Conservation (phyloP, 30 jellyfish, hydroid and myxozoan species). For the Sanderia malayensis region DNA sequence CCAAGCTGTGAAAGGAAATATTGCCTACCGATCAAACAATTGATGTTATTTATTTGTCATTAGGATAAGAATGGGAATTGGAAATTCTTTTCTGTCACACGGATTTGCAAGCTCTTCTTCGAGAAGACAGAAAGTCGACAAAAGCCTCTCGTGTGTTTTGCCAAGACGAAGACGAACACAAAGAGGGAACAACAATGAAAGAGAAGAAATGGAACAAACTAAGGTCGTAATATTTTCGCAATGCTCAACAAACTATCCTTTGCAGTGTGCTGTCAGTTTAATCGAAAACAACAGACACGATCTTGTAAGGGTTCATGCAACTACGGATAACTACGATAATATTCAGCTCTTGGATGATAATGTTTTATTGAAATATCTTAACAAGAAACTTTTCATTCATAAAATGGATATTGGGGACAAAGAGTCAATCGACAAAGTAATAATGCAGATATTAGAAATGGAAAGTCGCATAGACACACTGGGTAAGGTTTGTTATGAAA, state of each 20-base stretch:
- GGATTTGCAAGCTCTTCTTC: not conserved
- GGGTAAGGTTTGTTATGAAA: conserved; percentile 21
- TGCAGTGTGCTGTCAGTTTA: conserved; percentile 13
- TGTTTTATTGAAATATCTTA: conserved; percentile 24
- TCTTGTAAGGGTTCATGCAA: conserved; percentile 43
- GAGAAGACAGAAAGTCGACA: too few relatives aligned
- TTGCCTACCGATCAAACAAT: too few relatives aligned
- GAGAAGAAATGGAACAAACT: too few relatives aligned
- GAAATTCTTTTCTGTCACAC: not conserved
- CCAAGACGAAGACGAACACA: not conserved
- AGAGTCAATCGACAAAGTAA: conserved; percentile 17
- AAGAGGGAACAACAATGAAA: too few relatives aligned
- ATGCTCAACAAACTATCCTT: conserved; percentile 18
- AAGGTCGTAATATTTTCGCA: conserved; percentile 36
- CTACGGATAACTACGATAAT: conserved; percentile 42
- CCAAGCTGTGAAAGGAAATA: too few relatives aligned
- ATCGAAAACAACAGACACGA: conserved; percentile 8
- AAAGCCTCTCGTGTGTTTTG: not conserved
- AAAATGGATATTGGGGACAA: conserved; percentile 33
- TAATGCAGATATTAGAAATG: conserved; percentile 20
- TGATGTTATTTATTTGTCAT: too few relatives aligned
- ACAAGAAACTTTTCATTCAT: conserved; percentile 36
- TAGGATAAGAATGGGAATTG: not conserved
- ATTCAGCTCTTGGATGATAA: conserved; percentile 49
- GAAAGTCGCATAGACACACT: conserved; percentile 21